These are phyloP conservation scores for Danio tinwini DNA, from an alignment of 2,797 vertebrate genomes.

Conservation along the genomic window DNA sequence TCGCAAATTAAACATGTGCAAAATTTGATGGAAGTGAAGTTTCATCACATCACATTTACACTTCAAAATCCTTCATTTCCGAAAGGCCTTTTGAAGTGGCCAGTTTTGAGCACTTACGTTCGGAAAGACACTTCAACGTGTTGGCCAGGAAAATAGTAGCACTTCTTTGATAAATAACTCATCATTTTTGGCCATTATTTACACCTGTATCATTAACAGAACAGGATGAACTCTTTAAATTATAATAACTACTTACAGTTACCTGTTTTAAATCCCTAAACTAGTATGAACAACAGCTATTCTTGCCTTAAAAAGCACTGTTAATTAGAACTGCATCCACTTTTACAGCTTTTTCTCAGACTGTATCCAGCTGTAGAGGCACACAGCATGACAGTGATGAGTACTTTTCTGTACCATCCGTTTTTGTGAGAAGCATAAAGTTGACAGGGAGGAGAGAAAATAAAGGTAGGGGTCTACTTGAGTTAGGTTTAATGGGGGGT, in stretches of 20 bases:
- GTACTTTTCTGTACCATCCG: slow-evolving; percentile 28
- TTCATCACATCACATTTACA: too few relatives aligned
- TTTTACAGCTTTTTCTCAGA: slow-evolving; percentile 18
- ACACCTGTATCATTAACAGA: background rate
- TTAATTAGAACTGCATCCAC: slow-evolving; percentile 59
- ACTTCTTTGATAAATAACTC: background rate
- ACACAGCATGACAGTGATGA: slow-evolving; percentile 24
- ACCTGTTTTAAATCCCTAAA: background rate
- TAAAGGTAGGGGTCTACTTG: slow-evolving; percentile 54
- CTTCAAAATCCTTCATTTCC: too few relatives aligned
- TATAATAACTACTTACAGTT: background rate
- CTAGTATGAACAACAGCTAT: background rate
- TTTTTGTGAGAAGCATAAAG: slow-evolving; percentile 12
- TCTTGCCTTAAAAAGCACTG: background rate
- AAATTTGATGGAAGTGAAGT: too few relatives aligned
- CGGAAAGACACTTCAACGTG: background rate
- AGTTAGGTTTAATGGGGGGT: slow-evolving; percentile 63
- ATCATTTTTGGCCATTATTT: background rate
- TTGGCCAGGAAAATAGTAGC: background rate
- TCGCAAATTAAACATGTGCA: too few relatives aligned
- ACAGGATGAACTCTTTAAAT: background rate
- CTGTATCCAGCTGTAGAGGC: background rate
- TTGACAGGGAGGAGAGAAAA: slow-evolving; percentile 14
- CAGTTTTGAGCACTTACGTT: background rate
- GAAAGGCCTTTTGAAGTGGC: background rate